Evolutionary conservation across 2,113 vertebrate genomes (phyloP).

Genomic region (Lethenteron camtschaticum): DNA sequence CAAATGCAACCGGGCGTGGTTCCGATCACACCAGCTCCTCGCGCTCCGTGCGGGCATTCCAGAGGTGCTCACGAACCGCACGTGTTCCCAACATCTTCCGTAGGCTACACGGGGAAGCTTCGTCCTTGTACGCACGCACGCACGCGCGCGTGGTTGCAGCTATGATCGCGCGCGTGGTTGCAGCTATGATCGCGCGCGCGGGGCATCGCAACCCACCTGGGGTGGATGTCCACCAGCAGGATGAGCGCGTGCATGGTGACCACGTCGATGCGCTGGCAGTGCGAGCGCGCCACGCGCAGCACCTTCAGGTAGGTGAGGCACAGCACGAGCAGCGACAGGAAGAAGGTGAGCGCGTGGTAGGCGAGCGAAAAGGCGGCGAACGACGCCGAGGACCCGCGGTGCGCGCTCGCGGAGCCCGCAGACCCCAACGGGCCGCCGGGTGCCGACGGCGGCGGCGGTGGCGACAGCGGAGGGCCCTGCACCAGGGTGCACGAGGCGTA

Average conservation of each 20-base stretch:
- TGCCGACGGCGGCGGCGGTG: constrained; percentile 33
- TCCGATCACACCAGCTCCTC: too few relatives aligned
- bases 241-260: constrained; percentile 39
- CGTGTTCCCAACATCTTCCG: too few relatives aligned
- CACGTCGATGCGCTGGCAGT: constrained; percentile 35
- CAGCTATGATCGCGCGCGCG: too few relatives aligned
- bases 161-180: too few relatives aligned
- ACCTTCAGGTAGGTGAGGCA: constrained; percentile 38
- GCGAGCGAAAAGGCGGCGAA: constrained; percentile 29
- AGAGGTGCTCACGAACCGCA: too few relatives aligned
- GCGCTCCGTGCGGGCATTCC: too few relatives aligned
- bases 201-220: constrained; percentile 20
- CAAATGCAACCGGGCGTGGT: too few relatives aligned
- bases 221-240: constrained; percentile 41
- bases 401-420: constrained; percentile 23
- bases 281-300: constrained; percentile 33
- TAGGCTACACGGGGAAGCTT: too few relatives aligned
- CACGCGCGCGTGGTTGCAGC: too few relatives aligned
- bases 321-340: constrained; percentile 28
- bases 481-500: constrained; percentile 33
- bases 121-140: too few relatives aligned
- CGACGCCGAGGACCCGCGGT: neutral
- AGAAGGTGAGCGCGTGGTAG: constrained; percentile 32
- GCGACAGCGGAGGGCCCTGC: constrained; percentile 30
- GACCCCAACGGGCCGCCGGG: constrained; percentile 31